Evolutionary conservation across 2,888 invertebrate species (phyloP).

Genomic region (Amorpha juglandis): DNA sequence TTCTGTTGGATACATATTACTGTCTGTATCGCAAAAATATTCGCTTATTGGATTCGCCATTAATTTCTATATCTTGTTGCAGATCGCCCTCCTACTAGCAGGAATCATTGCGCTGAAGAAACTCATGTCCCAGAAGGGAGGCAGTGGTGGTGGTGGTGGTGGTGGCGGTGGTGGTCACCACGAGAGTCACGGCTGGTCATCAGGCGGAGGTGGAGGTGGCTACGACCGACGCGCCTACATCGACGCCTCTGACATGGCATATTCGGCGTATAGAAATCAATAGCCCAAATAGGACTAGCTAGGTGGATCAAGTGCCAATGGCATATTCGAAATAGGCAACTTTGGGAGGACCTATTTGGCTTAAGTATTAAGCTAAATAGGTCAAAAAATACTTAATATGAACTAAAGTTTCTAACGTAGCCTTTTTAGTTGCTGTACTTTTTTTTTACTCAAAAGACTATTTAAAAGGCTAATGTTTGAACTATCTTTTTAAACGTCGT

Average conservation of each 20-base stretch:
- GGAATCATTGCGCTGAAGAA: conserved; percentile 94
- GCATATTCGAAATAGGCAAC: neutral
- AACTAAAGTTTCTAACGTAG: conserved; percentile 19
- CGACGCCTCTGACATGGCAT: conserved; percentile 86
- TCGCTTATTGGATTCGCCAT: too few relatives aligned
- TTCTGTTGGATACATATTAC: too few relatives aligned
- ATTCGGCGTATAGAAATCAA: conserved; percentile 85
- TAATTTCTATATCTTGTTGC: conserved; percentile 62
- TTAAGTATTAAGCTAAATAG: neutral
- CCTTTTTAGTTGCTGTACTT: neutral
- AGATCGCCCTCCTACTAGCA: conserved; percentile 91
- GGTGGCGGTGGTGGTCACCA: conserved; percentile 74
- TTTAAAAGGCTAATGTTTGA: conserved; percentile 17
- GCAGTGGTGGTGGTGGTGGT: conserved; percentile 78
- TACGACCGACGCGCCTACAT: conserved; percentile 86
- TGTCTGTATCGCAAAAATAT: too few relatives aligned
- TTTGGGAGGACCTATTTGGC: conserved; percentile 12
- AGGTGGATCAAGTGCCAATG: neutral
- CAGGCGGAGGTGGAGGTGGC: conserved; percentile 66
- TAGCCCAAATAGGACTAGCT: conserved; percentile 38
- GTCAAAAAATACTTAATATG: neutral
- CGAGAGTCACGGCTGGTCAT: conserved; percentile 82
- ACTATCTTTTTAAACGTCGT: neutral
- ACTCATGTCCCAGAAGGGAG: conserved; percentile 87
- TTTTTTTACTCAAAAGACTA: neutral